These are phyloP conservation scores for Psittacula cyanocephala DNA, from an alignment of 2,113 vertebrate species.

Conservation along the genomic window DNA sequence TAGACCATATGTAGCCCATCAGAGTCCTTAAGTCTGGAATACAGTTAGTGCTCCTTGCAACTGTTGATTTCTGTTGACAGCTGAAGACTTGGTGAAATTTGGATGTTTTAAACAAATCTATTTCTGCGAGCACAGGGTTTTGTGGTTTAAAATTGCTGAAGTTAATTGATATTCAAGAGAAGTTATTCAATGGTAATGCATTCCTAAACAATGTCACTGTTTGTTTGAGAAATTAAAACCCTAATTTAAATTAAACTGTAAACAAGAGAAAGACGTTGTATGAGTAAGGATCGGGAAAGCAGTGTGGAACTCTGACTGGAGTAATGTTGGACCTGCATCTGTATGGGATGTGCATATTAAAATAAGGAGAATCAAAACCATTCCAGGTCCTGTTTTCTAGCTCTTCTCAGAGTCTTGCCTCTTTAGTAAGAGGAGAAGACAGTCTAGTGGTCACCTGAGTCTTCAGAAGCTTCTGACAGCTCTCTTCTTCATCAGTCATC, in stretches of 20 bases:
- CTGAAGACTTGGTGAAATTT: neutral
- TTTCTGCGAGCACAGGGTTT: neutral
- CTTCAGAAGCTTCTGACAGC: neutral
- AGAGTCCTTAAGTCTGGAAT: neutral
- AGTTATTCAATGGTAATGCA: slow-evolving; percentile 34
- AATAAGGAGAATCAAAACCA: neutral
- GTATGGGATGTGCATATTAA: neutral
- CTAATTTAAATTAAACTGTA: slow-evolving; percentile 66
- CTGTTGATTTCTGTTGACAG: neutral
- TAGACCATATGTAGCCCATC: neutral
- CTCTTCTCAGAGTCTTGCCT: neutral
- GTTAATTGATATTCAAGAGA: slow-evolving; percentile 60
- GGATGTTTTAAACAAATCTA: neutral
- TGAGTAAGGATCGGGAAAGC: neutral
- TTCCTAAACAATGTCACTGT: slow-evolving; percentile 57
- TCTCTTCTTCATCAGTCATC: neutral
- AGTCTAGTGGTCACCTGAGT: neutral
- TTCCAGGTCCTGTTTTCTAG: neutral
- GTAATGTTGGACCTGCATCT: neutral
- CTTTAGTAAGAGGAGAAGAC: neutral
- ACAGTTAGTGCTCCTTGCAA: neutral
- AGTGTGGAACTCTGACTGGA: neutral
- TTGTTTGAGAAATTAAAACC: slow-evolving; percentile 61
- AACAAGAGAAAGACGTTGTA: slow-evolving; percentile 9
- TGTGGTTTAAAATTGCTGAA: neutral